Base-by-base conservation (phyloP, 1,140 invertebrate genomes). In the Brachionus calyciflorus region DNA sequence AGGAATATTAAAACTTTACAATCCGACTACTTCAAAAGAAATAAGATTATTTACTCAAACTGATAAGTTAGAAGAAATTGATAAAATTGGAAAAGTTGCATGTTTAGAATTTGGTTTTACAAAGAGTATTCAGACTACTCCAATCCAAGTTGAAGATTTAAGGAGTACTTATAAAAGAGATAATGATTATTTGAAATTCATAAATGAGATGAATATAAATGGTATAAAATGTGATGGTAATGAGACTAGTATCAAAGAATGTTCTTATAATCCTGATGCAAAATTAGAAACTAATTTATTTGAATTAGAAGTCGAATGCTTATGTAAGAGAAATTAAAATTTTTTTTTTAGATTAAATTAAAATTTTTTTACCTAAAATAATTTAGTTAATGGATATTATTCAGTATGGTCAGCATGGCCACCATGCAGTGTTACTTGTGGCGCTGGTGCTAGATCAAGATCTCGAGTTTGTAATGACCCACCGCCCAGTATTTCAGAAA, bases 371-470 rank as follows among this genome's bases (percentile, higher is more conserved):
- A n/a, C n/a, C n/a, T n/a, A n/a, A n/a, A 14, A 19, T 70, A 28
- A 48, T 28, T 17, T 14, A 73, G 69, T 28, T 14, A 49, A 73
- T 55, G 69, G 46, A 49, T 73, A 73, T 37, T 73, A 26, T 37
- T 73, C 69, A 14, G 46, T 55, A 40, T 93, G 91, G 85, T 87
- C 88, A 1, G 81, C 87, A 10, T 94, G 91, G 91, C 90, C 89
- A 21, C 83, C 87, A 1, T 94, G 93, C 83, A 93, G 92, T 1
- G 92, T 92, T 46, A 89, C 87, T 14, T 94, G 93, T 83, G 93
- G 93, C 14, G 94, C 93, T 87, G 93, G 93, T 2, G 86, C 93
- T 53, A 88, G 90, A 79, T 92, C 92, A 89, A 88, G 92, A 77
- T 89, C 88, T 0, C 86, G 93, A 19, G 21, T 21, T n/a, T 73